Evolutionary conservation across 2,888 invertebrate genomes (phyloP), one percentile per base, ranked within the genome.

Genomic region (Drosophila diplacantha): DNA sequence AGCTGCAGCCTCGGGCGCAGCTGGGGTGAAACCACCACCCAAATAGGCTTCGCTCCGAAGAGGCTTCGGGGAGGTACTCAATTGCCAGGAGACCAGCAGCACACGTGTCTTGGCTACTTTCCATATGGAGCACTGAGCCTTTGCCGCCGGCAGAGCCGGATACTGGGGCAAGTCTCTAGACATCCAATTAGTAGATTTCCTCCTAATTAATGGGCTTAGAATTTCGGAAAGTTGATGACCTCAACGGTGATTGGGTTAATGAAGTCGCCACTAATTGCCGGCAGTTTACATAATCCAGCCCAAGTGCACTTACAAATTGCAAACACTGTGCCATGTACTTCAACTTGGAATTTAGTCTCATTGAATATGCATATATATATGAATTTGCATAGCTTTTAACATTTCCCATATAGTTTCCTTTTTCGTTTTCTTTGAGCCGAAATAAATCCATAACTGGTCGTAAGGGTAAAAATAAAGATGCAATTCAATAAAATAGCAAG

Each of bases 231-330:
- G 35, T 34, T 60, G 50, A 51, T 55, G 71, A 49, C 54, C 60
- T 37, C 51, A 54, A 63, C 53, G 47, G 46, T 65, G 65, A 81
- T 76, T 80, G 74, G 71, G 61, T 62, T 69, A 76, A 77, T 64
- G 47, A 52, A 68, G 64, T 37, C 46, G 31, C 43, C 35, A 46
- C 49, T 34, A 57, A 50, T 57, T 62, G 52, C 53, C 35, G 41
- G 35, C 49, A 44, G 37, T 44, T 56, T 50, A 50, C 56, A 49
- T 66, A 26, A 44, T 35, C 34, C 56, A 9, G 16, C 16, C 20
- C 34, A 62, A 61, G 62, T 44, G 61, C 63, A 32, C 29, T 39
- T 32, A 14, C 44, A 31, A 20, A 31, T 29, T 20, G 44, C 44
- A 44, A 31, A 14, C 22, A 24, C 34, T 12, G 11, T 38, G 8